These are phyloP conservation scores for Diprion similis DNA, from an alignment of 1,140 invertebrate species.

Conservation along the genomic window DNA sequence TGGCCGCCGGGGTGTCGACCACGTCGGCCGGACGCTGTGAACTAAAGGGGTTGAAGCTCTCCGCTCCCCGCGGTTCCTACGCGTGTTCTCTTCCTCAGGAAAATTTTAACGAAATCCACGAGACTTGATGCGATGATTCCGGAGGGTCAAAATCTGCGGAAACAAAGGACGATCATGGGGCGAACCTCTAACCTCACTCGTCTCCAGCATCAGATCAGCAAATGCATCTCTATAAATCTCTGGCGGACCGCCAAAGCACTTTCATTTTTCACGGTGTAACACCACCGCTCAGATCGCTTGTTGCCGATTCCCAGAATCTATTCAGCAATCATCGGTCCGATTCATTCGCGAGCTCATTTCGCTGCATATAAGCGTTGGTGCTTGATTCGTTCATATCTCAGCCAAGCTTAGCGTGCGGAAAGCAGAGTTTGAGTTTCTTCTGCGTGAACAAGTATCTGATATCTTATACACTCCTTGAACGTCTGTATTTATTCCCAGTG, in stretches of 20 bases:
- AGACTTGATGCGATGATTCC: not conserved
- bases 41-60: constrained; percentile 38
- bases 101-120: not conserved
- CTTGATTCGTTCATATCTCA: too few relatives aligned
- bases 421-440: too few relatives aligned
- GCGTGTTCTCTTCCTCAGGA: not conserved
- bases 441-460: too few relatives aligned
- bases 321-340: not conserved
- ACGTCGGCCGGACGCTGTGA: constrained; percentile 37
- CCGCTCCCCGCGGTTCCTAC: not conserved
- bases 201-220: not conserved
- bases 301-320: not conserved
- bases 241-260: not conserved
- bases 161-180: too few relatives aligned
- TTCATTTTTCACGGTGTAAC: not conserved
- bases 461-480: too few relatives aligned
- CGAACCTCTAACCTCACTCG: too few relatives aligned
- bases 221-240: not conserved
- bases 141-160: not conserved
- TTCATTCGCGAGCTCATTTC: not conserved
- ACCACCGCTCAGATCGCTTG: not conserved
- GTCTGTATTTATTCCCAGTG: too few relatives aligned
- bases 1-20: constrained; percentile 27
- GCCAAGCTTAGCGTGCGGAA: too few relatives aligned
- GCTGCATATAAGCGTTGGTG: too few relatives aligned